Evolutionary conservation across 2,113 vertebrate genomes (phyloP).

Genomic region (Eclectus roratus): DNA sequence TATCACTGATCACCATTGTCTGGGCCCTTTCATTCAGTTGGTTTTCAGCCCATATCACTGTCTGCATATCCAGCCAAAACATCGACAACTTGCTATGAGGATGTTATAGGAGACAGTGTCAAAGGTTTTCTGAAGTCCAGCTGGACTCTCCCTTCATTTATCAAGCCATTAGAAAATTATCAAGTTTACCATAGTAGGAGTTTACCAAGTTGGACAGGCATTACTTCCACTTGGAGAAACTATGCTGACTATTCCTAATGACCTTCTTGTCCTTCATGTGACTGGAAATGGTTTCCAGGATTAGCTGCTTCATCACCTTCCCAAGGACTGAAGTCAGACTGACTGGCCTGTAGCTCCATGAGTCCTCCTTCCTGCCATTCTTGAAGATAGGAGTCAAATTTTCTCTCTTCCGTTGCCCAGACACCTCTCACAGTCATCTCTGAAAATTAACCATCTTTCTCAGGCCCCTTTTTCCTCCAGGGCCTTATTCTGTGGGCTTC

Average conservation of each 20-base stretch:
- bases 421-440: not conserved
- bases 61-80: not conserved
- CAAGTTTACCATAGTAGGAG: not conserved
- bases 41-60: not conserved
- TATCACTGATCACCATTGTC: not conserved
- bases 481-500: not conserved
- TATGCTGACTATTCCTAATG: not conserved
- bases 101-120: accelerated
- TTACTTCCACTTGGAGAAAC: not conserved
- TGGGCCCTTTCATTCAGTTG: not conserved
- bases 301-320: not conserved
- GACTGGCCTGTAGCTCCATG: not conserved
- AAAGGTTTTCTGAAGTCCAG: not conserved
- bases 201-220: not conserved
- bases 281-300: not conserved
- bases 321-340: not conserved
- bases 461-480: not conserved
- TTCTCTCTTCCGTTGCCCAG: not conserved
- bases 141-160: not conserved
- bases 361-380: not conserved
- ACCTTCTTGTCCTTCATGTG: not conserved
- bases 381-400: not conserved
- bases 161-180: not conserved
- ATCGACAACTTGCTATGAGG: not conserved
- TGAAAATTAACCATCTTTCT: not conserved